phyloP scores from a whole-genome alignment of 2,888 invertebrate species.

The Drosophila flavopinicola region DNA sequence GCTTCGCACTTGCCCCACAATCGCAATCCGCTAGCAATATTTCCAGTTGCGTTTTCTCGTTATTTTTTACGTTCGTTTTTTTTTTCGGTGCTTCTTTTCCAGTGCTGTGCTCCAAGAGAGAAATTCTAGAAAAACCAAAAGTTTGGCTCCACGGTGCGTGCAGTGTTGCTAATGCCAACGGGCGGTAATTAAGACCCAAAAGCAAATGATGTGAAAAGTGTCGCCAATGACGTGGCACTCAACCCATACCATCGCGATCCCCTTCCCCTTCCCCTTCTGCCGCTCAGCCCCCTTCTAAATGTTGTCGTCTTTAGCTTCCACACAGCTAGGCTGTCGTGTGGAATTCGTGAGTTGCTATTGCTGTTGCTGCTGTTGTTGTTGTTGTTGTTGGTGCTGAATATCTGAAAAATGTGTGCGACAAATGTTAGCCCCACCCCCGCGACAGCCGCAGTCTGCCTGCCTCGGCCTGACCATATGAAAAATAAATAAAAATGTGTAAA shows the following conservation, averaged over 20 bases:
- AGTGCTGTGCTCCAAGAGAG: conserved; percentile 1
- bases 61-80: conserved; percentile 10
- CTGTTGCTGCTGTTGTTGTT: conserved; percentile 19
- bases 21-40: conserved; percentile 41
- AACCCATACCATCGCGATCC: background rate
- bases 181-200: conserved; percentile 46
- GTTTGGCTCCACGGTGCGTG: conserved; percentile 23
- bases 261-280: background rate
- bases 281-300: background rate
- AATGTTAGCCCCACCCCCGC: conserved; percentile 52
- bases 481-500: conserved; percentile 26
- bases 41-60: conserved; percentile 35
- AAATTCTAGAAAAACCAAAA: background rate
- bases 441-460: background rate
- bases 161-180: conserved; percentile 27
- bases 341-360: conserved; percentile 31
- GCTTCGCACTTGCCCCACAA: conserved; percentile 68
- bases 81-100: conserved; percentile 12
- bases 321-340: conserved; percentile 38
- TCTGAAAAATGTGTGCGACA: conserved; percentile 79
- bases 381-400: conserved; percentile 45
- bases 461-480: conserved; percentile 4
- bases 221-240: conserved; percentile 66
- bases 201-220: conserved; percentile 68
- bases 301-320: conserved; percentile 25